Base-by-base conservation (phyloP, 2,797 vertebrate species). In the Chrysocyon brachyurus region DNA sequence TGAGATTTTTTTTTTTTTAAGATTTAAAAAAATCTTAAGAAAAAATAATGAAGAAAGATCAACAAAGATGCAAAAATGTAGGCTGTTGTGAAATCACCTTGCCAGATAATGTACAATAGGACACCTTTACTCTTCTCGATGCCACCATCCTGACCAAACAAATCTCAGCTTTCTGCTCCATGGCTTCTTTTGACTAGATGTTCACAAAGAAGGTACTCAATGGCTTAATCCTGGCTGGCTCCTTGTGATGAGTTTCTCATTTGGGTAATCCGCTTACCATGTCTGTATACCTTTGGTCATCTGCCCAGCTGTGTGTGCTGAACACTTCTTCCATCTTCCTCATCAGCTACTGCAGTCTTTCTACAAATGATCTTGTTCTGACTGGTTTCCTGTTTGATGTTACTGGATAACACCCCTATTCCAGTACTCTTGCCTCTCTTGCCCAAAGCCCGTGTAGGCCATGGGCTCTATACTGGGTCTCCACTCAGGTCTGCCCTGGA, bases 21-120 rank as follows among this genome's bases (percentile, higher is more conserved):
- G 61, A 63, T 6, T 5, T 14, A 31, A 26, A 63, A 68, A 54
- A 54, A 33, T n/a, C 36, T 46, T 46, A 6, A 73, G 24, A 40
- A 70, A 40, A 73, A 72, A 73, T 40, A 75, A 95, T 72, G 40
- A 79, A 40, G 33, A 75, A 5, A 86, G 56, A 54, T 83, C 49
- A 40, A 57, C 17, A 83, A 75, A 94, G 72, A 64, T 66, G 61
- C 54, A 2, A 70, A 78, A 63, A 56, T 14, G 3, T 33, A 40
- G 96, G 26, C 10, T 79, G 73, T 52, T n/a, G 52, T 17, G 26
- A 61, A 72, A n/a, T 54, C 49, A 64, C 36, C 14, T 24, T 77
- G 64, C 10, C 36, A 66, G 59, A 31, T 87, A 19, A 33, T 0
- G 5, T 63, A 36, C 24, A 40, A 14, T 1, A 33, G 57, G 49